Percentiles rank a stretch among this genome's conserved stretches.
phyloP scores from a whole-genome alignment of 2,888 invertebrate genomes.

The Lypha dubia region DNA sequence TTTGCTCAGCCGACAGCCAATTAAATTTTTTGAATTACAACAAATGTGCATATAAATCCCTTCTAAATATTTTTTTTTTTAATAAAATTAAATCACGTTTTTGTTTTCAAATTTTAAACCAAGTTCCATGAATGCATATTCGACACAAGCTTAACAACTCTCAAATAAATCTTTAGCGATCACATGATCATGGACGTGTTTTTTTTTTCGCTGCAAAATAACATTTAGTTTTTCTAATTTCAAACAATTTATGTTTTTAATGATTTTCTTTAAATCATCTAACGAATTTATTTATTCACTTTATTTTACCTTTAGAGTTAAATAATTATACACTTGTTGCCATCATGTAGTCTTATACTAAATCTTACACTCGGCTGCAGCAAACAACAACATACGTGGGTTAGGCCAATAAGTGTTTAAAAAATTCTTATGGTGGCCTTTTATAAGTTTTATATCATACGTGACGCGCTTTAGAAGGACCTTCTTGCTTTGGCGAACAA shows the following conservation, averaged over 20 bases:
- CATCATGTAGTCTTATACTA: constrained; percentile 60
- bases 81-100: constrained; percentile 50
- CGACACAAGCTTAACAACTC: not conserved
- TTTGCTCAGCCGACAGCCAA: constrained; percentile 22
- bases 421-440: not conserved
- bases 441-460: too few species aligned
- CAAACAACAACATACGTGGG: not conserved
- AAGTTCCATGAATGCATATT: constrained; percentile 13
- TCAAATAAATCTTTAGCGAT: not conserved
- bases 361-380: constrained; percentile 59
- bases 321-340: constrained; percentile 72
- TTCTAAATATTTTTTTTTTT: constrained; percentile 1
- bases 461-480: too few species aligned
- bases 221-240: constrained; percentile 64
- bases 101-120: constrained; percentile 45
- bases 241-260: constrained; percentile 66
- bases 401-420: not conserved
- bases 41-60: not conserved
- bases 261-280: constrained; percentile 71
- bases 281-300: constrained; percentile 67
- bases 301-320: constrained; percentile 61
- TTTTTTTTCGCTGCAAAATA: constrained; percentile 27
- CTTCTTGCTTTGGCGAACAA: too few species aligned
- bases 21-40: constrained; percentile 25
- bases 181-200: not conserved